A percentile compares a stretch with the other conserved stretches of the same genome.
These are phyloP conservation scores for Macrocentrus cingulum DNA, from an alignment of 1,140 invertebrate species.

Conservation along the genomic window DNA sequence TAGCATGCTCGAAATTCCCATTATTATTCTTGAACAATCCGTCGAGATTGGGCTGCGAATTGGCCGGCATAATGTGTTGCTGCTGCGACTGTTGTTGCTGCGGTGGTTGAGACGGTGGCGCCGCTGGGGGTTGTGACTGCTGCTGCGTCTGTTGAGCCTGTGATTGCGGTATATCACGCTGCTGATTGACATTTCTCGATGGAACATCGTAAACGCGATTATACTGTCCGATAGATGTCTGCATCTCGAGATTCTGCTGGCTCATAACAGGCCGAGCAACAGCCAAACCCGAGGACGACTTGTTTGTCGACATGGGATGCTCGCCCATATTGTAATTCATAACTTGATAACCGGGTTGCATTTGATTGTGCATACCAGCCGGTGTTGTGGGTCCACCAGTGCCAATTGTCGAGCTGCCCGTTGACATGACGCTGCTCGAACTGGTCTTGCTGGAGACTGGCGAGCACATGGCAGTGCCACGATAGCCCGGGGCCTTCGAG, in stretches of 20 bases:
- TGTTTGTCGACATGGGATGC: slow-evolving; percentile 45
- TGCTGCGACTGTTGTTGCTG: slow-evolving; percentile 36
- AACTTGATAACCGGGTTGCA: slow-evolving; percentile 46
- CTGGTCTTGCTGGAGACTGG: slow-evolving; percentile 68
- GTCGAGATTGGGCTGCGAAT: slow-evolving; percentile 29
- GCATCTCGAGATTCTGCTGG: slow-evolving; percentile 43
- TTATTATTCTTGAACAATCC: slow-evolving; percentile 36
- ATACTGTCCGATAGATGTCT: slow-evolving; percentile 38
- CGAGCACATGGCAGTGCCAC: slow-evolving; percentile 70
- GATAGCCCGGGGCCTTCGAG: slow-evolving; percentile 80
- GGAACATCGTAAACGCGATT: slow-evolving; percentile 46
- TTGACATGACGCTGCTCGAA: not conserved
- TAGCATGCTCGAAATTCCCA: slow-evolving; percentile 47
- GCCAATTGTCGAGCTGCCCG: slow-evolving; percentile 8
- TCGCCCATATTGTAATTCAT: slow-evolving; percentile 38
- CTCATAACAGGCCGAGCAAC: slow-evolving; percentile 48
- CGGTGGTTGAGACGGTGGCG: slow-evolving; percentile 39
- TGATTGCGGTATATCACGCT: slow-evolving; percentile 25
- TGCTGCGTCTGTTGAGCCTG: slow-evolving; percentile 29
- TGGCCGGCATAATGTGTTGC: slow-evolving; percentile 27
- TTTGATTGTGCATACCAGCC: slow-evolving; percentile 43
- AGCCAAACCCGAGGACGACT: slow-evolving; percentile 46
- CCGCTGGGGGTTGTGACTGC: not conserved
- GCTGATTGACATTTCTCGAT: slow-evolving; percentile 33
- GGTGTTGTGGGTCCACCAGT: slow-evolving; percentile 35